phyloP scores from a whole-genome alignment of 92 coral and sea anemone species.

The Palythoa heliodiscus region DNA sequence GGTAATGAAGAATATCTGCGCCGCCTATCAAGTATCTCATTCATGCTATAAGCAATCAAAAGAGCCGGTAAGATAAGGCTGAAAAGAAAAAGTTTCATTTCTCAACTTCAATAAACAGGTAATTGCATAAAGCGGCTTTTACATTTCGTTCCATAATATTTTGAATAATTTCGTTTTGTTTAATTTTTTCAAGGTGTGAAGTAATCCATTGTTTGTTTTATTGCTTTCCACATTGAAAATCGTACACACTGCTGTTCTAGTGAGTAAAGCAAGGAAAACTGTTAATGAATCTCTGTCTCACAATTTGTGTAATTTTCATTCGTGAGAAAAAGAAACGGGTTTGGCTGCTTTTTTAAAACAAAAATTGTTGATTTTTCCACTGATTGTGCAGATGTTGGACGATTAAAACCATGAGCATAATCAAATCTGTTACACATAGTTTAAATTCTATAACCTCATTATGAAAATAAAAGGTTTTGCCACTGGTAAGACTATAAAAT shows the following conservation, averaged over 20 bases:
- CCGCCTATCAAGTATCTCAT: neutral
- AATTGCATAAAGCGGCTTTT: neutral
- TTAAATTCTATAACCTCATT: neutral
- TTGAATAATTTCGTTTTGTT: constrained; percentile 26
- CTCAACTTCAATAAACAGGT: neutral
- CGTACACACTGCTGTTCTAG: neutral
- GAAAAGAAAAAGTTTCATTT: neutral
- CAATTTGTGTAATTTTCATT: neutral
- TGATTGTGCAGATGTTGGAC: neutral
- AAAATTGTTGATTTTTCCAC: neutral
- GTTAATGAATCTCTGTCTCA: neutral
- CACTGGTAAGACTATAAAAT: neutral
- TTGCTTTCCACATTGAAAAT: neutral
- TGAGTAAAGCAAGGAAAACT: neutral
- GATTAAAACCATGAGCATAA: neutral
- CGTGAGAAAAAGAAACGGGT: neutral
- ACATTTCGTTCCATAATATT: constrained; percentile 5
- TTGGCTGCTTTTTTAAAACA: neutral
- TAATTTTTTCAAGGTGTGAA: constrained; percentile 33
- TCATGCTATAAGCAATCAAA: neutral
- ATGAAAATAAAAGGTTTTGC: neutral
- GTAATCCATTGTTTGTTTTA: neutral
- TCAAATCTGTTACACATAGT: neutral
- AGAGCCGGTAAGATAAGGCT: neutral
- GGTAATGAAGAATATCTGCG: neutral